These are phyloP conservation scores for Drosophila nasuta DNA, from an alignment of 1,140 invertebrate genomes.

Conservation along the genomic window DNA sequence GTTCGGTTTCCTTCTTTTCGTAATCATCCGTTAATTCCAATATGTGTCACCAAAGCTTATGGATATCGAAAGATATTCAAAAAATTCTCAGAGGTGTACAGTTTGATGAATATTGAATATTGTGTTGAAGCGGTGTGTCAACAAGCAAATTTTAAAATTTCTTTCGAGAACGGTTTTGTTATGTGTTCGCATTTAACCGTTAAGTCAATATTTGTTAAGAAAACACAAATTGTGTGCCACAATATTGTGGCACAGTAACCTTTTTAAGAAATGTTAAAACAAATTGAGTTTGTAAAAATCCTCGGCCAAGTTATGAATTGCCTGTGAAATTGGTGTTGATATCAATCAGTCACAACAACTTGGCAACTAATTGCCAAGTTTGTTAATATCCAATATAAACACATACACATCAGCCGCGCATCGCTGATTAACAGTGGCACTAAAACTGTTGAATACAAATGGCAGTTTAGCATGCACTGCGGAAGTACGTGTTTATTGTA, in stretches of 20 bases:
- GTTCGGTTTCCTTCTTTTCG: too few species aligned
- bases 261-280: constrained; percentile 52
- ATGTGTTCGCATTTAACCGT: constrained; percentile 13
- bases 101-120: too few species aligned
- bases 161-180: background rate
- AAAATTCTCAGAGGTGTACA: too few species aligned
- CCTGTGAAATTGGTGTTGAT: constrained; percentile 1
- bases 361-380: background rate
- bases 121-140: too few species aligned
- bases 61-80: too few species aligned
- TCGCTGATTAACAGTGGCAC: constrained; percentile 30
- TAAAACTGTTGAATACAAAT: constrained; percentile 12
- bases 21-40: too few species aligned
- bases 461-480: constrained; percentile 21
- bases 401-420: background rate
- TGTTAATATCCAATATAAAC: background rate
- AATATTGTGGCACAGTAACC: constrained; percentile 59
- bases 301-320: constrained; percentile 40
- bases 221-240: constrained; percentile 2
- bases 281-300: constrained; percentile 51
- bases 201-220: constrained; percentile 16
- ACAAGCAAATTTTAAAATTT: background rate
- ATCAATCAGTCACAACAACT: background rate
- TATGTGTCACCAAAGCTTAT: too few species aligned
- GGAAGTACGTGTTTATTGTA: constrained; percentile 65